Conservation (phyloP, 2,113 vertebrate genomes). For the Laticauda colubrina region DNA sequence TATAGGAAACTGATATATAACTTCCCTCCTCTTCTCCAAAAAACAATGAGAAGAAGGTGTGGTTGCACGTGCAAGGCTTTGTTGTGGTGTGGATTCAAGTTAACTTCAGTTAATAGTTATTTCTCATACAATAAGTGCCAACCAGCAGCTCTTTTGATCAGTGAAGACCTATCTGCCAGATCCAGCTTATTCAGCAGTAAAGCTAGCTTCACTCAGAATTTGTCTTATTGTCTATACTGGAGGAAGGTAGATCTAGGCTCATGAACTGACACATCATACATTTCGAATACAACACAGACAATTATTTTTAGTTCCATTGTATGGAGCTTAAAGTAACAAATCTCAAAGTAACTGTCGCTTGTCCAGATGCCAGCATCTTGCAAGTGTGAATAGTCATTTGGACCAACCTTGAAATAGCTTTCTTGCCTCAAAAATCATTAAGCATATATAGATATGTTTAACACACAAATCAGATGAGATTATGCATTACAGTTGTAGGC, state of each 20-base stretch:
- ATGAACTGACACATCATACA: conserved; percentile 33
- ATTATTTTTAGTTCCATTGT: conserved; percentile 55
- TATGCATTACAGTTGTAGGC: not conserved
- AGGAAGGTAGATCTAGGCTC: conserved; percentile 27
- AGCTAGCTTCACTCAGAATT: conserved; percentile 61
- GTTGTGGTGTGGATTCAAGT: conserved; percentile 62
- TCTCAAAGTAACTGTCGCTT: conserved; percentile 1
- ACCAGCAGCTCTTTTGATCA: conserved; percentile 71
- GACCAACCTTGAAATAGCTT: conserved; percentile 17
- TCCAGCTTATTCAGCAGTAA: conserved; percentile 69
- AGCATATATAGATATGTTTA: not conserved
- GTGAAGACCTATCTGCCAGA: conserved; percentile 76
- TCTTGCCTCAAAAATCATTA: conserved; percentile 18
- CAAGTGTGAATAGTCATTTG: conserved; percentile 27
- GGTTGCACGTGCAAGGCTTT: not conserved
- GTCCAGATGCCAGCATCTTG: conserved; percentile 32
- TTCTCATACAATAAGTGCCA: conserved; percentile 70
- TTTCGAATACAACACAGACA: conserved; percentile 52
- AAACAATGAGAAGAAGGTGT: not conserved
- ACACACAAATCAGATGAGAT: not conserved
- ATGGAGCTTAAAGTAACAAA: conserved; percentile 43
- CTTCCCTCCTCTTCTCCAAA: not conserved
- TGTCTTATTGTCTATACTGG: not conserved
- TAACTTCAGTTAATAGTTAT: conserved; percentile 76
- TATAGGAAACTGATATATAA: not conserved